phyloP scores from a whole-genome alignment of 1,140 invertebrate species.

The Drepana arcuata region DNA sequence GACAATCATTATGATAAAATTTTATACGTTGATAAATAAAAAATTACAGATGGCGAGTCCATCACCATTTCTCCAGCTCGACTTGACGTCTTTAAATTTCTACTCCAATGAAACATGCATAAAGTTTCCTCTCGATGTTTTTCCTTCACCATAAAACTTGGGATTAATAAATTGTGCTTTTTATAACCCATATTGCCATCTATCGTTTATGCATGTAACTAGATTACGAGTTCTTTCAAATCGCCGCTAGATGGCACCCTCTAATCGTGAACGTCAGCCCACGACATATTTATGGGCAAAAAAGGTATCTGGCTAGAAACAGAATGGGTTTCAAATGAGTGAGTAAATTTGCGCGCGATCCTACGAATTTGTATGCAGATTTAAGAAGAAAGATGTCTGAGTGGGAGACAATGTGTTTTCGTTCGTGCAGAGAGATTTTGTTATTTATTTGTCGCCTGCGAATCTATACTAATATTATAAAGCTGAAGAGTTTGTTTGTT shows the following conservation, averaged over 20 bases:
- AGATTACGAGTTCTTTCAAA: constrained; percentile 4
- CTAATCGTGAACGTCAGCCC: constrained; percentile 18
- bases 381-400: constrained; percentile 49
- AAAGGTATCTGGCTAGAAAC: constrained; percentile 38
- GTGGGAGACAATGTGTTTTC: constrained; percentile 39
- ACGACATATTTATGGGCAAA: constrained; percentile 46
- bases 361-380: constrained; percentile 57
- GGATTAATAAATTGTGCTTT: too few species aligned
- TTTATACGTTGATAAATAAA: too few species aligned
- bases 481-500: too few species aligned
- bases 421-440: constrained; percentile 34
- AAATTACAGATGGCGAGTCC: too few species aligned
- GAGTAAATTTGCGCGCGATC: constrained; percentile 47
- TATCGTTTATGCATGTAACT: constrained; percentile 17
- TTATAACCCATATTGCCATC: constrained; percentile 23
- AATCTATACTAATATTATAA: too few species aligned
- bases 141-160: background rate
- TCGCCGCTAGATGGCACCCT: constrained; percentile 27
- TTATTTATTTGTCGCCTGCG: constrained; percentile 29
- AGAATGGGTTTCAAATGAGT: constrained; percentile 59
- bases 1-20: too few species aligned
- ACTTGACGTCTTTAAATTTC: too few species aligned
- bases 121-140: background rate
- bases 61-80: too few species aligned
- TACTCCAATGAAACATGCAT: too few species aligned